phyloP scores from a whole-genome alignment of 2,888 invertebrate species.

The Drosophila anceps region DNA sequence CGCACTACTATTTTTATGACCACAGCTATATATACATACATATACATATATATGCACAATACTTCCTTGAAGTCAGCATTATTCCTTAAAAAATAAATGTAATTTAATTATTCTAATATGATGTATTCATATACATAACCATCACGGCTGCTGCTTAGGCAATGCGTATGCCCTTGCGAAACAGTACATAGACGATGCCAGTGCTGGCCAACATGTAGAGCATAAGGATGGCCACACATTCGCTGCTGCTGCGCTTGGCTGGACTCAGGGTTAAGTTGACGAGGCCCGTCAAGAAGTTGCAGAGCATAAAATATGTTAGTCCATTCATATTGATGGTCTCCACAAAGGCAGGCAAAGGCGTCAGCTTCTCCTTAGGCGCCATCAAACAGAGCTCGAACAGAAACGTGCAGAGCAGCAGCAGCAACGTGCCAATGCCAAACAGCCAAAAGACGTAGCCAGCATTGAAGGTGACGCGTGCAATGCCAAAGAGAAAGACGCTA shows the following conservation, averaged over 20 bases:
- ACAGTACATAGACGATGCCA: constrained; percentile 70
- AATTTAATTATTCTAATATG: background rate
- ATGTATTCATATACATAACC: background rate
- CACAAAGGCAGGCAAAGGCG: constrained; percentile 85
- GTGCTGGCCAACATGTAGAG: constrained; percentile 87
- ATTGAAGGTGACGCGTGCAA: constrained; percentile 94
- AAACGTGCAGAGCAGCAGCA: constrained; percentile 89
- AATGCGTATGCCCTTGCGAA: constrained; percentile 70
- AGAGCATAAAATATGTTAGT: constrained; percentile 92
- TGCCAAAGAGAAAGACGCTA: constrained; percentile 86
- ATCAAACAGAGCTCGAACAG: constrained; percentile 82
- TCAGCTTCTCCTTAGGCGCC: background rate
- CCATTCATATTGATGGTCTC: constrained; percentile 93
- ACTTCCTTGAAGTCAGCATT: background rate
- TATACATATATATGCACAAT: background rate
- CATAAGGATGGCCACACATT: constrained; percentile 87
- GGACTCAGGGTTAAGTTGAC: constrained; percentile 91
- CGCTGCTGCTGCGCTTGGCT: constrained; percentile 84
- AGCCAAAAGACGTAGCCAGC: constrained; percentile 92
- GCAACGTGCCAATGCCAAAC: constrained; percentile 88
- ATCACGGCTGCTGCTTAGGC: constrained; percentile 54
- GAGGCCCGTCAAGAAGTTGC: constrained; percentile 93
- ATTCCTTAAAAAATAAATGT: background rate
- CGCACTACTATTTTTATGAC: too few relatives aligned
- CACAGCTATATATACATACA: background rate